phyloP scores from a whole-genome alignment of 2,888 invertebrate genomes.

The Leuctra nigra region DNA sequence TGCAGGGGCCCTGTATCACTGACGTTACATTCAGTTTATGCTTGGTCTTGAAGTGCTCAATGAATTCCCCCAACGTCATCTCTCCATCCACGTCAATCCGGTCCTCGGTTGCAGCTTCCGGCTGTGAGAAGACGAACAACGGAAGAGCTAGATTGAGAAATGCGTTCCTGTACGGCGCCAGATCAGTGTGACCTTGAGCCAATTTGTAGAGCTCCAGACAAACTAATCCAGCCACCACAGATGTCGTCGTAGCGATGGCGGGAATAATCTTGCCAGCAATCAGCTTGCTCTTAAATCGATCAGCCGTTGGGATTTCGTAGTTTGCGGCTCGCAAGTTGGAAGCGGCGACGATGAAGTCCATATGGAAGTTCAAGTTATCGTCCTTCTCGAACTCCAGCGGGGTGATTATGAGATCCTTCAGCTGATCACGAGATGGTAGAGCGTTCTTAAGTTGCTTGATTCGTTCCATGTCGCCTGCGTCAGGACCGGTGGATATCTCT shows the following conservation, averaged over 20 bases:
- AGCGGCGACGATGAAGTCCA: conserved; percentile 98
- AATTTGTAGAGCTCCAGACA: conserved; percentile 88
- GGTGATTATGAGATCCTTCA: conserved; percentile 55
- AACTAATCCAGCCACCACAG: conserved; percentile 91
- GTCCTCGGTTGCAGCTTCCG: conserved; percentile 87
- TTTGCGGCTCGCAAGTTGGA: conserved; percentile 96
- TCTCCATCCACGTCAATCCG: conserved; percentile 87
- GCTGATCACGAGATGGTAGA: conserved; percentile 49
- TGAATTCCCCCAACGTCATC: conserved; percentile 81
- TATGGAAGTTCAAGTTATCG: conserved; percentile 95
- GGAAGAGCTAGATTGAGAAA: conserved; percentile 95
- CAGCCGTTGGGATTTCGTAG: conserved; percentile 91
- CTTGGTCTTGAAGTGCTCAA: conserved; percentile 86
- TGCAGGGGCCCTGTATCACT: conserved; percentile 97
- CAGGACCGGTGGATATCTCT: conserved; percentile 56
- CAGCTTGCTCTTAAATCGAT: conserved; percentile 80
- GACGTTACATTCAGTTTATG: conserved; percentile 93
- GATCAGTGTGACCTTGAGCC: conserved; percentile 57
- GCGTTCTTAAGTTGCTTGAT: conserved; percentile 53
- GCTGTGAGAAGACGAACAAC: conserved; percentile 95
- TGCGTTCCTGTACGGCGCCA: conserved; percentile 89
- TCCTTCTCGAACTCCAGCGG: conserved; percentile 98
- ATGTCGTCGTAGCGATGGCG: conserved; percentile 98
- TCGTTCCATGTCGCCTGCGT: conserved; percentile 65
- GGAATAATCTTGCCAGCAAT: conserved; percentile 99